Conservation (phyloP, 2,888 invertebrate species). For the Pachycephus smyrnensis region DNA sequence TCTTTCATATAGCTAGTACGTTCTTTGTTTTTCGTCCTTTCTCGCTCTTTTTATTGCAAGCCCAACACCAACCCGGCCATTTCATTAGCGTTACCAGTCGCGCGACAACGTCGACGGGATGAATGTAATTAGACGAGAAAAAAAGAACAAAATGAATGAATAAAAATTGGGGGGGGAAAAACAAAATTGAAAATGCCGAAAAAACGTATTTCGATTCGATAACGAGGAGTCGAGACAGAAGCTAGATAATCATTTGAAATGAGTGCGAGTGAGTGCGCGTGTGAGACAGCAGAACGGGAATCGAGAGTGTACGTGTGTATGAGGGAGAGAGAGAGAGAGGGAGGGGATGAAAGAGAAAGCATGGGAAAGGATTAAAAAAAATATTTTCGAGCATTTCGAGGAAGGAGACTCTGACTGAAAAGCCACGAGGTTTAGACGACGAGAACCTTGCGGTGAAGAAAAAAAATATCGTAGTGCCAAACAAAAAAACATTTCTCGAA, state of each 20-base stretch:
- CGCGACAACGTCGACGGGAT: not conserved
- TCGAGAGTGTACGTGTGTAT: constrained; percentile 6
- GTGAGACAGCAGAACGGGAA: not conserved
- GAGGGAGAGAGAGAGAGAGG: constrained; percentile 10
- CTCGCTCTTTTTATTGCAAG: not conserved
- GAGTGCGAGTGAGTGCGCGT: constrained; percentile 11
- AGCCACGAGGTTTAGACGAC: not conserved
- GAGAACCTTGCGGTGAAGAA: constrained; percentile 3
- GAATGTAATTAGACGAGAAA: not conserved
- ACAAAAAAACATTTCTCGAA: constrained; percentile 15
- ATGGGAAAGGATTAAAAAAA: not conserved
- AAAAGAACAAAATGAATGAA: constrained; percentile 6
- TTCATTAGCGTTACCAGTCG: not conserved
- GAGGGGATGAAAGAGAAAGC: not conserved
- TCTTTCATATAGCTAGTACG: too few relatives aligned
- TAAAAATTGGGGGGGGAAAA: constrained; percentile 25
- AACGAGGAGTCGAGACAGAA: constrained; percentile 7
- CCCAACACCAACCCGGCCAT: too few relatives aligned
- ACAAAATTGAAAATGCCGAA: constrained; percentile 15
- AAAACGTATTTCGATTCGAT: not conserved
- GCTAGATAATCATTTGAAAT: constrained; percentile 31
- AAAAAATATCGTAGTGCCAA: constrained; percentile 11
- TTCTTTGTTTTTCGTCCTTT: not conserved
- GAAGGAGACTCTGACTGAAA: not conserved
- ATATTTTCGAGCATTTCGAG: constrained; percentile 21